These are phyloP conservation scores for Fistularia commersonii DNA, from an alignment of 2,797 vertebrate species.

Conservation along the genomic window DNA sequence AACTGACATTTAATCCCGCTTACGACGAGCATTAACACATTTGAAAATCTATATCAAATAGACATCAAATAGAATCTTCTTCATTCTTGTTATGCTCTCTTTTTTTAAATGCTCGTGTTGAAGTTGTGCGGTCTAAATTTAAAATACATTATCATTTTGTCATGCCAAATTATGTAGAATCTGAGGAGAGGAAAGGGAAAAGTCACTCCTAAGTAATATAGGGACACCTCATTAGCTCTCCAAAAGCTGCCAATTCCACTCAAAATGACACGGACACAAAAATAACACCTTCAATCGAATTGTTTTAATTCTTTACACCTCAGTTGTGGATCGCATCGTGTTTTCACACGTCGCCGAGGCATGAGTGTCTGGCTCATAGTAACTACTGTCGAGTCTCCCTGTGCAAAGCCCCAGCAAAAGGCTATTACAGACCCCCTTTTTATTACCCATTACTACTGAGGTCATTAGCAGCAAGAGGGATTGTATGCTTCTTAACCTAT, in stretches of 20 bases:
- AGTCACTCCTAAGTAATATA: too few species aligned
- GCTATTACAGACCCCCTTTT: conserved; percentile 92
- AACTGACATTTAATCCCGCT: neutral
- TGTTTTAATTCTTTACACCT: conserved; percentile 45
- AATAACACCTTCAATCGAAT: conserved; percentile 30
- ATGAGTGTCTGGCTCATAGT: conserved; percentile 38
- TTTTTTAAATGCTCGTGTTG: too few species aligned
- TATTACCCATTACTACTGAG: conserved; percentile 99
- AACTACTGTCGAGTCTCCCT: conserved; percentile 73
- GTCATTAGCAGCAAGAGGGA: conserved; percentile 99
- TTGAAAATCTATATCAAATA: neutral
- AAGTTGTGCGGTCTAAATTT: neutral
- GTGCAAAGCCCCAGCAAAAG: conserved; percentile 80
- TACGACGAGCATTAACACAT: neutral
- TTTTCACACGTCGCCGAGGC: conserved; percentile 38
- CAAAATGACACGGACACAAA: conserved; percentile 30
- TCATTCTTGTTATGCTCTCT: too few species aligned
- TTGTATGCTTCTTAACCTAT: conserved; percentile 99
- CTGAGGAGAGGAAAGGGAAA: conserved; percentile 6
- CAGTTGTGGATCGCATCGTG: conserved; percentile 44
- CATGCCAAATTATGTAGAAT: neutral
- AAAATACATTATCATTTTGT: too few species aligned
- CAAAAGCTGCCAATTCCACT: conserved; percentile 36
- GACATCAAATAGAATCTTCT: too few species aligned
- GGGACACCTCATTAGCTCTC: conserved; percentile 27